Conservation (phyloP, 2,888 invertebrate species). For the Oxystoma pomonae region DNA sequence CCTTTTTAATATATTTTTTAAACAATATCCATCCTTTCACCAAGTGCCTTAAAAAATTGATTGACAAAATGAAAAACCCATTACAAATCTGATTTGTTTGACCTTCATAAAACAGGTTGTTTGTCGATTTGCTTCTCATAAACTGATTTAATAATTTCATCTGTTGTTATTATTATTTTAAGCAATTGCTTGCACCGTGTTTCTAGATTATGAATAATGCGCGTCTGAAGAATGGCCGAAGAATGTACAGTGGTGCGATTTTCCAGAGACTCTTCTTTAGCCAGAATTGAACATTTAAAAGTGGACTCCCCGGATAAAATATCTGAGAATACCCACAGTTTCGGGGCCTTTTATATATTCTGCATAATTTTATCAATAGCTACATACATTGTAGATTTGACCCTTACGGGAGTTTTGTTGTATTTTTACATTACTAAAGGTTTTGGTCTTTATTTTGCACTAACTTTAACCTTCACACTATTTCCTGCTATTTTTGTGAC, state of each 20-base stretch:
- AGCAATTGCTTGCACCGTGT: background rate
- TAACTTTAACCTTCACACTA: constrained; percentile 51
- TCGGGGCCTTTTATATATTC: constrained; percentile 45
- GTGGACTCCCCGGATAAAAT: constrained; percentile 40
- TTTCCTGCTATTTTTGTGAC: constrained; percentile 52
- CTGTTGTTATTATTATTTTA: background rate
- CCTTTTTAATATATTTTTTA: background rate
- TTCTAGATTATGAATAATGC: background rate
- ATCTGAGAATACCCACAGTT: constrained; percentile 39
- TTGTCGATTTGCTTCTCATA: background rate
- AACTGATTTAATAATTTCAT: too few relatives aligned
- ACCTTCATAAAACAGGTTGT: background rate
- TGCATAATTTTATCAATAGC: constrained; percentile 48
- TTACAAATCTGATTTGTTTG: background rate
- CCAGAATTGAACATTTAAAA: constrained; percentile 45
- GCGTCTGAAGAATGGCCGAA: constrained; percentile 42
- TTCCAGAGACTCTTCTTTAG: constrained; percentile 45
- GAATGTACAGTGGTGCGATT: constrained; percentile 48
- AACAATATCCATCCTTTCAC: background rate
- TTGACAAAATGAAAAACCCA: background rate
- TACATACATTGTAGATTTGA: constrained; percentile 47
- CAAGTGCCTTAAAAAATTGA: background rate
- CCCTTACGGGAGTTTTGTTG: constrained; percentile 44
- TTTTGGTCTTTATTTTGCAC: constrained; percentile 48
- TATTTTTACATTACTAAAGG: constrained; percentile 46